Evolutionary conservation across 2,113 vertebrate genomes (phyloP), one percentile per base, ranked within the genome.

Genomic region (Triplophysa dalaica): DNA sequence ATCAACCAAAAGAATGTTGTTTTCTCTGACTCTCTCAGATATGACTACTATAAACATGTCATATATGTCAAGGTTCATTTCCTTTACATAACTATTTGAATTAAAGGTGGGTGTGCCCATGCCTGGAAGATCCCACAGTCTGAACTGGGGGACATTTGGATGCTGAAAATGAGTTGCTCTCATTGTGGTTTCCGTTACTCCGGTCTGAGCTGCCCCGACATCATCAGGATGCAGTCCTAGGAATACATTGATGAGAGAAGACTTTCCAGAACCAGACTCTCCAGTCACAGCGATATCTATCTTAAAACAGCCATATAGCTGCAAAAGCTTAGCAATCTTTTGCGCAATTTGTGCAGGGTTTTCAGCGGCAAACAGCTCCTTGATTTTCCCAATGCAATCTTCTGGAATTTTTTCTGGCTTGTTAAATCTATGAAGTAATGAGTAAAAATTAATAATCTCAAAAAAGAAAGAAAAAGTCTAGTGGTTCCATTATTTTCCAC

Each of bases 101-200:
- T 78, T 78, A 84, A 92, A 93, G 13, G 84, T 75, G 0, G 89
- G 87, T 0, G 86, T 86, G 16, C 92, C 90, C 1, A 92, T 91
- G 17, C 93, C 91, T 0, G 93, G 92, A 21, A 94, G 89, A 68
- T 94, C 93, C 91, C 92, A 93, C 63, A 93, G 62, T 65, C 77
- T 90, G 70, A 93, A 83, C 0, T 89, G 82, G 0, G 88, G 81
- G 1, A 89, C 70, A 24, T 82, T 84, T 0, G 92, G 90, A 70
- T 92, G 90, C 0, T 80, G 75, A 68, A 92, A 94, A 11, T 83
- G 26, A 0, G 81, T 84, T 7, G 90, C 85, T 3, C 81, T 45
- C 79, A 65, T 70, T 0, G 92, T 93, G 85, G 92, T 93, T 80
- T 93, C 92, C 16, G 89, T 82, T 0, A 91, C 89, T 2, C 93